Evolutionary conservation across 2,888 invertebrate genomes (phyloP), one percentile per base, ranked within the genome.

Genomic region (Hymenopus coronatus): DNA sequence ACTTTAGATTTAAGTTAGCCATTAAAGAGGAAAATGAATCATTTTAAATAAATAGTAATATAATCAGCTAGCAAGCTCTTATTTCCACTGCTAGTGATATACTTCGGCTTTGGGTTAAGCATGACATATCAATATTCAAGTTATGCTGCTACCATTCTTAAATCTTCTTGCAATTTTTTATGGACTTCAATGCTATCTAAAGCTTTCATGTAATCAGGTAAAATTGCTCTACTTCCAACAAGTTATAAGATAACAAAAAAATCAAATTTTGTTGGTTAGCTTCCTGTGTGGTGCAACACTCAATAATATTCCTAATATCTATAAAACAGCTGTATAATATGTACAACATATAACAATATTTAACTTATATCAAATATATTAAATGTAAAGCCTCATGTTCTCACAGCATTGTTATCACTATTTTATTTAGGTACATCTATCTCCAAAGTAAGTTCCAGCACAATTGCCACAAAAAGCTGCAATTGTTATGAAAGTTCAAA

Each of bases 401-500:
- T 30, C 28, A 83, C 83, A 83, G 83, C 30, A 28, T 30, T 28
- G 83, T 83, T 30, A 30, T 28, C 28, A 30, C 28, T 83, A 30
- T 83, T 30, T 30, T 83, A 70, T 25, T 70, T 70, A 70, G 54
- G 54, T 70, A 70, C 54, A 15, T 70, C 54, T 70, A 70, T 70
- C 54, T 70, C 20, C 20, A 70, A 70, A 70, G 15, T 70, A 25
- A 20, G 25, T 70, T 70, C 54, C 25, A 70, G 15, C 3, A 70
- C 54, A 70, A 70, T 70, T 70, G 54, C 54, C 15, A 33, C 12
- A 33, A 2, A 85, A 30, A 85, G 25, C 20, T 70, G 20, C 28
- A 28, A 20, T 30, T 83, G 88, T 95, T 97, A 99, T 6, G 99
- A 99, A n/a, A 99, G 95, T 94, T 99, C 99, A 93, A 99, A 99